Conservation (phyloP, 2,797 vertebrate genomes). For the Gymnopithys bicolor region DNA sequence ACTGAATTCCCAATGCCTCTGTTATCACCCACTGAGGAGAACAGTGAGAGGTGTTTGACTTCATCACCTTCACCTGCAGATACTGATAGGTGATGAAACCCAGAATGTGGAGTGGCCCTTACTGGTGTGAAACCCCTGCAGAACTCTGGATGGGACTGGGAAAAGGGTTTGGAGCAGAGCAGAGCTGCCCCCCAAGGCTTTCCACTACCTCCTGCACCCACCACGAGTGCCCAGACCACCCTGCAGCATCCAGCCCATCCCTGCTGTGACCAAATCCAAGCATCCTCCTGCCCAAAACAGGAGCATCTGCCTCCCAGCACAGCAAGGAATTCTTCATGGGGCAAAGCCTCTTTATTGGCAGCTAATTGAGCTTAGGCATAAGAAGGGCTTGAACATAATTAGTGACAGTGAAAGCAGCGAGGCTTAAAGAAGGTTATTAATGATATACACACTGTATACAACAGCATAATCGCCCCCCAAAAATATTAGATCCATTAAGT, state of each 20-base stretch:
- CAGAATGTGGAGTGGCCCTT: accelerated
- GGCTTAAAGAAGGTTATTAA: slow-evolving; percentile 58
- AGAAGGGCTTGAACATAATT: slow-evolving; percentile 5
- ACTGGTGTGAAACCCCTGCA: not conserved
- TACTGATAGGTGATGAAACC: not conserved
- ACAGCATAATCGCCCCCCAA: slow-evolving; percentile 1
- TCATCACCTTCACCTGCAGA: not conserved
- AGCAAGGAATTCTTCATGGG: not conserved
- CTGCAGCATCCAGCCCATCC: accelerated
- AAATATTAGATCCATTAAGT: slow-evolving; percentile 63
- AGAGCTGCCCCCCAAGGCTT: not conserved
- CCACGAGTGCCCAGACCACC: not conserved
- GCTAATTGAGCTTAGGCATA: not conserved
- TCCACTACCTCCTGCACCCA: not conserved
- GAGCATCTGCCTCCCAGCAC: not conserved
- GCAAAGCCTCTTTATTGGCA: not conserved
- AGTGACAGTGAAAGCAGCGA: slow-evolving; percentile 10
- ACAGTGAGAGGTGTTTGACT: not conserved
- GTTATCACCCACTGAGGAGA: not conserved
- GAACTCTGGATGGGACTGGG: not conserved
- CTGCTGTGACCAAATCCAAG: not conserved
- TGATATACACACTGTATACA: slow-evolving; percentile 50
- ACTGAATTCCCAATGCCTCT: accelerated
- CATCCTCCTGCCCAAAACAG: not conserved
- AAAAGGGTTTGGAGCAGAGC: not conserved